Percentiles rank a stretch among this genome's conserved stretches.
Conservation (phyloP, 2,113 vertebrate species). For the Microtus ochrogaster region DNA sequence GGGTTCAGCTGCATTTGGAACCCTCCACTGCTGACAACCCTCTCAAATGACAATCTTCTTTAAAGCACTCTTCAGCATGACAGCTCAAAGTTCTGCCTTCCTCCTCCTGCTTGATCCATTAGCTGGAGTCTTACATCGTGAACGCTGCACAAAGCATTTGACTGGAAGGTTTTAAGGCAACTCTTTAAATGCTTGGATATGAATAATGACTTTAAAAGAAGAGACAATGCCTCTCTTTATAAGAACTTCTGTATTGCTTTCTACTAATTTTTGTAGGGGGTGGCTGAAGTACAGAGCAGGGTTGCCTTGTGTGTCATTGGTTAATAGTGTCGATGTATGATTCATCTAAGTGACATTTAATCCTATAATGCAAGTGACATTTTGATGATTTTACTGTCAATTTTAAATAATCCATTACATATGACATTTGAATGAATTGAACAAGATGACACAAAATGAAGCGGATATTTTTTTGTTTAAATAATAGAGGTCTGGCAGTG, state of each 20-base stretch:
- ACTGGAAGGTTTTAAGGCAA: constrained; percentile 76
- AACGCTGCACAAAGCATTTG: constrained; percentile 72
- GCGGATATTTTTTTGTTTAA: constrained; percentile 30
- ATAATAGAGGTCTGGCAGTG: constrained; percentile 2
- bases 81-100: constrained; percentile 56
- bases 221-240: constrained; percentile 56
- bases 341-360: constrained; percentile 77
- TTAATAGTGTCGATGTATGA: constrained; percentile 63
- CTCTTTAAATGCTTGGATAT: constrained; percentile 69
- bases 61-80: constrained; percentile 54
- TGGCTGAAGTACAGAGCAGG: neutral
- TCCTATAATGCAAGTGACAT: constrained; percentile 69
- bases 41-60: constrained; percentile 56
- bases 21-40: constrained; percentile 64
- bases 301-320: constrained; percentile 42
- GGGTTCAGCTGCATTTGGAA: constrained; percentile 64
- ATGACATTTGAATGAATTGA: constrained; percentile 46
- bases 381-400: constrained; percentile 68
- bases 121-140: constrained; percentile 63
- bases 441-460: constrained; percentile 54
- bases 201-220: constrained; percentile 71
- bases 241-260: constrained; percentile 53
- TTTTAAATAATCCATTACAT: constrained; percentile 63
- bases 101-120: constrained; percentile 64
- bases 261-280: constrained; percentile 51